Evolutionary conservation across 2,888 invertebrate genomes (phyloP).

Genomic region (Meghimatium bilineatum): DNA sequence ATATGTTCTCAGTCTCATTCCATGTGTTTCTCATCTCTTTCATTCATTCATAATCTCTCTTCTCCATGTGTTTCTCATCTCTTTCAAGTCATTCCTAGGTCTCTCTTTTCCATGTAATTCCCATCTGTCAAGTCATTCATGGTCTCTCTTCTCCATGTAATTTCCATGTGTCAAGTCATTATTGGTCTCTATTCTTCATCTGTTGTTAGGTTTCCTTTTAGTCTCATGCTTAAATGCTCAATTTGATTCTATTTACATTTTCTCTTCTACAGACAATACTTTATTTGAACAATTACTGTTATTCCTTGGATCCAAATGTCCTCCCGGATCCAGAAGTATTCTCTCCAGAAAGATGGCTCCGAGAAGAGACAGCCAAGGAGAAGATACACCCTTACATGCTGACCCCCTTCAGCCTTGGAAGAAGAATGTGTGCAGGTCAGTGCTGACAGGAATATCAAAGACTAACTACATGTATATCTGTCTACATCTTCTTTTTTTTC

Average conservation of each 20-base stretch:
- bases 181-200: no score
- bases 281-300: slow-evolving; percentile 76
- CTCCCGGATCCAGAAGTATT: slow-evolving; percentile 83
- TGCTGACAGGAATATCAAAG: not conserved
- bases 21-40: no score
- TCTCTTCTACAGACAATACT: slow-evolving; percentile 74
- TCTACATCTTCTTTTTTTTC: not conserved
- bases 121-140: no score
- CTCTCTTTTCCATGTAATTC: no score
- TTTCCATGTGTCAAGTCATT: no score
- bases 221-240: not conserved
- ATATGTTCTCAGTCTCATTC: no score
- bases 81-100: no score
- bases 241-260: slow-evolving; percentile 10
- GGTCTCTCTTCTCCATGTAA: no score
- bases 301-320: slow-evolving; percentile 78
- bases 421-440: slow-evolving; percentile 79
- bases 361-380: slow-evolving; percentile 79
- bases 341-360: slow-evolving; percentile 87
- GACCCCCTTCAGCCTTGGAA: slow-evolving; percentile 80
- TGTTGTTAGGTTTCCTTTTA: no score
- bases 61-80: no score
- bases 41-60: no score
- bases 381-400: slow-evolving; percentile 79
- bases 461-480: not conserved